phyloP scores from a whole-genome alignment of 2,113 vertebrate species.

The Machaerirhynchus nigripectus region DNA sequence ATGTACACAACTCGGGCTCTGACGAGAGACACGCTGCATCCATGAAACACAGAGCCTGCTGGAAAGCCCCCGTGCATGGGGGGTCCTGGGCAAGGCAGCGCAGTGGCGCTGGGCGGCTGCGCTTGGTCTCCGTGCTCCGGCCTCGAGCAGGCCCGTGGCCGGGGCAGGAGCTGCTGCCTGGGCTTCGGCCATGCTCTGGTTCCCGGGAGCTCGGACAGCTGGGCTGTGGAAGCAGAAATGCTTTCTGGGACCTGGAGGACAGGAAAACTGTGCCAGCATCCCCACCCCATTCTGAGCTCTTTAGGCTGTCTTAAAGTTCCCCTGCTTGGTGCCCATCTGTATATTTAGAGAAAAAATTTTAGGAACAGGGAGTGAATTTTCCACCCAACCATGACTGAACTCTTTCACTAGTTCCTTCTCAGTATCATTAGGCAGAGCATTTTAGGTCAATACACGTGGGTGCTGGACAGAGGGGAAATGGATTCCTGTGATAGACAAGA shows the following conservation, averaged over 20 bases:
- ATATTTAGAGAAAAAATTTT: not conserved
- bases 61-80: rapidly evolving
- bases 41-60: not conserved
- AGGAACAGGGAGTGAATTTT: not conserved
- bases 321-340: not conserved
- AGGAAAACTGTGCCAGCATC: too few relatives aligned
- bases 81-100: rapidly evolving
- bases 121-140: rapidly evolving
- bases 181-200: rapidly evolving
- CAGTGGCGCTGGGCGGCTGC: rapidly evolving
- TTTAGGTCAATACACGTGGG: not conserved
- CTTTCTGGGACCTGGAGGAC: not conserved
- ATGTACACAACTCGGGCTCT: conserved; percentile 7
- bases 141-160: rapidly evolving
- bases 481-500: not conserved
- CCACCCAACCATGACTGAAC: not conserved
- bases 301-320: not conserved
- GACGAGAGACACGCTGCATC: not conserved
- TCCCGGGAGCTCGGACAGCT: rapidly evolving
- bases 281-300: not conserved
- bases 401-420: not conserved
- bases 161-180: rapidly evolving
- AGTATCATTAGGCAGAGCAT: not conserved
- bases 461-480: not conserved
- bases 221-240: not conserved